Conservation (phyloP, 2,797 vertebrate genomes). For the Vireo griseus region DNA sequence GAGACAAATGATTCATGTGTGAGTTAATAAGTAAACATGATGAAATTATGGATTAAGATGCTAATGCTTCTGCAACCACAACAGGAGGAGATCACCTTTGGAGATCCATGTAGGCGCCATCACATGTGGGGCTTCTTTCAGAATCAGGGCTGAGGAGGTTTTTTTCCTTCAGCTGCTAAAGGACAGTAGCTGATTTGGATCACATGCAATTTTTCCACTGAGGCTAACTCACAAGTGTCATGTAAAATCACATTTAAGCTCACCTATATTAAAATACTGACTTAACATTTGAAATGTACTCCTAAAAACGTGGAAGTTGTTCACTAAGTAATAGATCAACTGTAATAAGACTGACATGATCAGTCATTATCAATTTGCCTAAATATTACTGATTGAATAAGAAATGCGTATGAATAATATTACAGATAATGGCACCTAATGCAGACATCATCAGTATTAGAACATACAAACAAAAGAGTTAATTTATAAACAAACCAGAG, state of each 20-base stretch:
- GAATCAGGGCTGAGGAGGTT: fast-evolving
- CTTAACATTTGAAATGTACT: background rate
- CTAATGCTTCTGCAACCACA: background rate
- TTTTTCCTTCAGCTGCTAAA: background rate
- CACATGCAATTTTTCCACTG: too few species aligned
- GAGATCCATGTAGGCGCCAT: background rate
- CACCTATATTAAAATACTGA: fast-evolving
- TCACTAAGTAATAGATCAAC: background rate
- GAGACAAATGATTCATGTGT: background rate
- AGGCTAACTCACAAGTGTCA: background rate
- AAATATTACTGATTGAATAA: background rate
- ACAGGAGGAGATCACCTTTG: background rate
- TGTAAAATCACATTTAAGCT: background rate
- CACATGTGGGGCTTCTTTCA: background rate
- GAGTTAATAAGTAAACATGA: background rate
- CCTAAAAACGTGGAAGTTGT: background rate
- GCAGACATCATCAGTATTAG: background rate
- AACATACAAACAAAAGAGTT: background rate
- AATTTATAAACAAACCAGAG: background rate
- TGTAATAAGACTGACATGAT: background rate
- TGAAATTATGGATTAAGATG: background rate
- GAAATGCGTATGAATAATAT: background rate
- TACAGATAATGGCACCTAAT: background rate
- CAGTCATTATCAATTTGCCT: background rate
- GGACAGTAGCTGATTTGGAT: background rate